These are phyloP conservation scores for Apteryx mantelli DNA, from an alignment of 2,113 vertebrate species.

Conservation along the genomic window DNA sequence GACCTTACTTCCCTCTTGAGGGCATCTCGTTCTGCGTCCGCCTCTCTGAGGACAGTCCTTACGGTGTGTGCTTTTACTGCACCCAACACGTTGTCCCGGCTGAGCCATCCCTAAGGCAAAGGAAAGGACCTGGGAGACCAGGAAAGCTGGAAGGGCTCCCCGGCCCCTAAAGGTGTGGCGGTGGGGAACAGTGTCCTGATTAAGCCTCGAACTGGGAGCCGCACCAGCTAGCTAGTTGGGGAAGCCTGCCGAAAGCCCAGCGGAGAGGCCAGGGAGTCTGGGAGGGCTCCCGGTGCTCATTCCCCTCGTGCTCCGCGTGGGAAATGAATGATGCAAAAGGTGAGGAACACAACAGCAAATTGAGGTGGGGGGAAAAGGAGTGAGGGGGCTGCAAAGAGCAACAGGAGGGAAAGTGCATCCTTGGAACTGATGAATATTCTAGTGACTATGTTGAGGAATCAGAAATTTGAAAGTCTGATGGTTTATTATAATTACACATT, in stretches of 20 bases:
- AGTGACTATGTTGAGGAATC: conserved; percentile 80
- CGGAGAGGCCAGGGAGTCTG: neutral
- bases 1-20: too few relatives aligned
- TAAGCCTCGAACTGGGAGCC: neutral
- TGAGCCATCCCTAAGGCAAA: fast-evolving
- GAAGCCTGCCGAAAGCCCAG: neutral
- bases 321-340: neutral
- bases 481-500: conserved; percentile 89
- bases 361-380: neutral
- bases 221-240: neutral
- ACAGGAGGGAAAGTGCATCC: conserved; percentile 64
- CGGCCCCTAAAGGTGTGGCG: neutral
- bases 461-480: conserved; percentile 86
- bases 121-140: neutral
- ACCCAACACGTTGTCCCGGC: fast-evolving
- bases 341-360: neutral
- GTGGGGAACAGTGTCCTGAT: neutral
- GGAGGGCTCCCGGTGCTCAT: fast-evolving
- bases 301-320: fast-evolving
- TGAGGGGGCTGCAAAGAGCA: conserved; percentile 9
- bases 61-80: fast-evolving
- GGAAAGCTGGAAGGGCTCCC: neutral
- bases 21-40: neutral
- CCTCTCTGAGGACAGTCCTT: neutral
- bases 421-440: conserved; percentile 87